phyloP scores from a whole-genome alignment of 1,140 invertebrate species.

The Drosophila takahashii region DNA sequence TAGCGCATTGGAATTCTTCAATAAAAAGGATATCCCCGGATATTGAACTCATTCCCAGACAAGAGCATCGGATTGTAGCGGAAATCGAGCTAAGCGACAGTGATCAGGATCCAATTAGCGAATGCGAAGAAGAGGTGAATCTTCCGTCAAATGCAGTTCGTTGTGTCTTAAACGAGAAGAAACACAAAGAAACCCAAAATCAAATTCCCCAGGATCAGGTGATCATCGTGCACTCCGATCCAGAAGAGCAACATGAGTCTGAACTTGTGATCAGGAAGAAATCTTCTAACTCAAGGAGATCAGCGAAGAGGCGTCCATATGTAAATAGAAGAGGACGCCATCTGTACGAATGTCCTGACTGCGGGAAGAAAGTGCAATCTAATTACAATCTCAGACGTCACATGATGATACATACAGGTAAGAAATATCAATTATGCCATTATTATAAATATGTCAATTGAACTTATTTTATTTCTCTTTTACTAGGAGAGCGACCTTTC shows the following conservation, averaged over 20 bases:
- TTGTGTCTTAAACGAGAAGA: conserved; percentile 49
- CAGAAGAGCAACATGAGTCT: conserved; percentile 14
- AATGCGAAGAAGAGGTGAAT: conserved; percentile 35
- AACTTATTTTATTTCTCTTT: neutral
- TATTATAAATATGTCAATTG: neutral
- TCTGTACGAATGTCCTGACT: conserved; percentile 72
- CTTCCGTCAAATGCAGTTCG: conserved; percentile 39
- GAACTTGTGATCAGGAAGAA: conserved; percentile 28
- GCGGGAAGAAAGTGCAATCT: conserved; percentile 81
- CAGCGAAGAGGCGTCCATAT: conserved; percentile 38
- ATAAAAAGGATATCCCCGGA: conserved; percentile 46
- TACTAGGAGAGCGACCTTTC: conserved; percentile 82
- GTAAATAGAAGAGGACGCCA: conserved; percentile 63
- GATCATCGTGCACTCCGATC: conserved; percentile 21
- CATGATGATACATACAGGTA: conserved; percentile 84
- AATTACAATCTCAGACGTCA: conserved; percentile 80
- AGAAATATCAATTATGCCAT: neutral
- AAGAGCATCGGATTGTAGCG: conserved; percentile 59
- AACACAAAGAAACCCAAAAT: neutral
- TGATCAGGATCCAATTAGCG: conserved; percentile 37
- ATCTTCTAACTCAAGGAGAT: conserved; percentile 24
- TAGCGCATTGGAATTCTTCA: conserved; percentile 30
- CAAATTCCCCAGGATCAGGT: conserved; percentile 7
- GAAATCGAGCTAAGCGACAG: conserved; percentile 73
- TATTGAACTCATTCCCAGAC: conserved; percentile 54